phyloP scores from a whole-genome alignment of 2,797 vertebrate species.

The Danio kyathit region DNA sequence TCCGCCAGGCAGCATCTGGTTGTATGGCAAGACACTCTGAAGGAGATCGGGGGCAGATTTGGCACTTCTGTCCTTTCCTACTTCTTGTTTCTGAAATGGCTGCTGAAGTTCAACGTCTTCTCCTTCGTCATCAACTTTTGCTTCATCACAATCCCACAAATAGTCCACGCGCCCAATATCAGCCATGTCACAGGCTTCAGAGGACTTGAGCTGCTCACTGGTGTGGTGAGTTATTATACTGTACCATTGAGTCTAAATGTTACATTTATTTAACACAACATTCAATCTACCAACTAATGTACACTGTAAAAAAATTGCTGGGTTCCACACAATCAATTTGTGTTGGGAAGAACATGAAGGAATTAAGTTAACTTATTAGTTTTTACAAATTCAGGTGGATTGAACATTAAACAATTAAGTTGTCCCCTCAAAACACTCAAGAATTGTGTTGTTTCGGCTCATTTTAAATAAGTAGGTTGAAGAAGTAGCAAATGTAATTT shows the following conservation, averaged over 20 bases:
- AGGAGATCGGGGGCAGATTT: constrained; percentile 90
- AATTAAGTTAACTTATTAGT: no score
- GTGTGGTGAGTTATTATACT: constrained; percentile 82
- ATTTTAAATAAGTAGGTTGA: no score
- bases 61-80: constrained; percentile 94
- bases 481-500: no score
- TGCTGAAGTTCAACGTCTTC: constrained; percentile 92
- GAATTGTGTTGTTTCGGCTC: no score
- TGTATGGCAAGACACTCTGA: constrained; percentile 87
- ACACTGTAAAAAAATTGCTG: no score
- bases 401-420: no score
- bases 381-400: no score
- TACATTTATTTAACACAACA: neutral
- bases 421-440: no score
- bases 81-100: constrained; percentile 93
- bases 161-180: constrained; percentile 71
- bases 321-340: no score
- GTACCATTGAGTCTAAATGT: neutral
- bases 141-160: constrained; percentile 91
- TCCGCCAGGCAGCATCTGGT: constrained; percentile 72
- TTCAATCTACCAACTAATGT: no score
- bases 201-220: constrained; percentile 91
- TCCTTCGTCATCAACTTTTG: constrained; percentile 93
- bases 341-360: no score
- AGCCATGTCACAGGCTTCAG: constrained; percentile 79